Base-by-base conservation (phyloP, 1,140 invertebrate genomes). In the Hylaeus volcanicus region DNA sequence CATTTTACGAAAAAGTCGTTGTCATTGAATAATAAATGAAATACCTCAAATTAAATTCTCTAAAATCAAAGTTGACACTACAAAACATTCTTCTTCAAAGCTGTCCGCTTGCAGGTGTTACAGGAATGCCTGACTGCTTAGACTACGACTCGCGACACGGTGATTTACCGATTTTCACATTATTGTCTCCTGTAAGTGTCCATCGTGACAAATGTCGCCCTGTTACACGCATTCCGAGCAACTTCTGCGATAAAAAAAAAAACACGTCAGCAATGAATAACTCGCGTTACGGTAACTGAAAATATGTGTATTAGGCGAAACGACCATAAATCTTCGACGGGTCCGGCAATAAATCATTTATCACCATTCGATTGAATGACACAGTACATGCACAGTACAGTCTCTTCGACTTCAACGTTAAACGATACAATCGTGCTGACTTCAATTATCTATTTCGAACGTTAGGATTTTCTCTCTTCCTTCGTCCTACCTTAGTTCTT, bases 101-200 rank as follows among this genome's bases (percentile, higher is more conserved):
- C 14, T n/a, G 8, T 60, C 14, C 26, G 3, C 15, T n/a, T 5
- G 53, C 41, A 45, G 43, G 41, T 8, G 5, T 66, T 66, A 15
- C 12, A 75, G 5, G 14, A 66, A 45, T 58, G 51, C 39, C 53
- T 5, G 58, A 53, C 8, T n/a, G 55, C 41, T 41, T 45, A 74
- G 14, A 83, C 83, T 70, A 74, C 74, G 69, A 48, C 80, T 61
- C 58, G 75, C 26, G 6, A 14, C 4, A 2, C 41, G 14, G 53
- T 75, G 48, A 82, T 82, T 82, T 72, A 81, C 64, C 53, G 64
- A 66, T 81, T 56, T 84, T 48, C 55, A 55, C 48, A 74, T 85
- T 80, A 85, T 83, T 85, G 68, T 74, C 45, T 53, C 60, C 71
- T 66, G 77, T 74, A 79, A 74, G 45, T 37, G 71, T 79, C 78